These are phyloP conservation scores for Megalops atlanticus DNA, from an alignment of 2,113 vertebrate genomes.

Conservation along the genomic window DNA sequence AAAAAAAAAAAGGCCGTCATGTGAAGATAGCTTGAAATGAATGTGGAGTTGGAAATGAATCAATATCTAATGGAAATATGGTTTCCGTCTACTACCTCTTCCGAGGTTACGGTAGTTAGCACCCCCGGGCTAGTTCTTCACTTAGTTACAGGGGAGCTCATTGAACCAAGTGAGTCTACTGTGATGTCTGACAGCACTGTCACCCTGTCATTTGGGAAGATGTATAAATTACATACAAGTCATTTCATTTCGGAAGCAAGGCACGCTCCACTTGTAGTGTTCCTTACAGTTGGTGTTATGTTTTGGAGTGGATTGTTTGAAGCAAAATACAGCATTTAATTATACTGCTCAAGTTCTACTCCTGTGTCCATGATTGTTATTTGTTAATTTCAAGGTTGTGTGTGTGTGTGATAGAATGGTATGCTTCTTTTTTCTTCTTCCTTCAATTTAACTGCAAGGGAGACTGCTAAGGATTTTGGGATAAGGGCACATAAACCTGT, in stretches of 20 bases:
- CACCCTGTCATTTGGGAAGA: slow-evolving; percentile 4
- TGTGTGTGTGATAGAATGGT: no score
- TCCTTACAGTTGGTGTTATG: background rate
- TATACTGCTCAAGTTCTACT: no score
- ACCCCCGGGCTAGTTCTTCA: slow-evolving; percentile 53
- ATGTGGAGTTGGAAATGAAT: slow-evolving; percentile 74
- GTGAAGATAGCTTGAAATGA: slow-evolving; percentile 65
- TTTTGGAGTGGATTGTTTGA: background rate
- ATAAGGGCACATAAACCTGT: background rate
- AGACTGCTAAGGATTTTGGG: background rate
- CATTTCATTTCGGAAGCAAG: background rate
- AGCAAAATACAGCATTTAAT: no score
- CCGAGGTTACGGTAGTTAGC: slow-evolving; percentile 53
- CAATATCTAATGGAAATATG: slow-evolving; percentile 74
- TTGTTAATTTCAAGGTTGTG: no score
- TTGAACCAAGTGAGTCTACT: background rate
- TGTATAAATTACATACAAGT: slow-evolving; percentile 3
- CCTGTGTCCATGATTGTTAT: no score
- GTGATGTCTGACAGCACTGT: background rate
- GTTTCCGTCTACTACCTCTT: slow-evolving; percentile 68
- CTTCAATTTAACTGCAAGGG: background rate
- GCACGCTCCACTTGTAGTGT: background rate
- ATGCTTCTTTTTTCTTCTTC: no score
- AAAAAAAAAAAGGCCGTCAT: slow-evolving; percentile 56
- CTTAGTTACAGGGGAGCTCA: slow-evolving; percentile 32